Base-by-base conservation (phyloP, 2,888 invertebrate species). In the Amphipoea oculea region DNA sequence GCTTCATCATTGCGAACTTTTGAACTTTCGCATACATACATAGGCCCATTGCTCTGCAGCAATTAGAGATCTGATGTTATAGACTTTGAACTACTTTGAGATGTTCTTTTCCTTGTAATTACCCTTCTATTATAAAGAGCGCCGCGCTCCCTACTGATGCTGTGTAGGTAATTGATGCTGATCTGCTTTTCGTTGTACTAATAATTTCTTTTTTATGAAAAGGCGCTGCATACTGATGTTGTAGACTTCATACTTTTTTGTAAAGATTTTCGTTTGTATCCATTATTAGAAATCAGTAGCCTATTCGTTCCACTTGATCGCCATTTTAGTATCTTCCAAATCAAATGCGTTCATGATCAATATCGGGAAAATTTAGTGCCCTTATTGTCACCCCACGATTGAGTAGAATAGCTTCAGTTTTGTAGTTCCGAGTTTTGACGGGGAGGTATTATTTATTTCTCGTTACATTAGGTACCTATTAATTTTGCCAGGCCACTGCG, bases 1-100 rank as follows among this genome's bases (percentile, higher is more conserved):
- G 54, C 29, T 42, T 76, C 66, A 42, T 76, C 23, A 71, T 65
- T 74, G 54, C 71, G 69, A 74, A 68, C 74, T 71, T 48, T 36
- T 85, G 85, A 81, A 75, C 81, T 81, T 7, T 71, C 63, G 42
- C 76, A 36, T 62, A 63, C 76, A 36, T 62, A 63, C 7, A 63
- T 63, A 36, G 62, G 62, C 29, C 6, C 29, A 36, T 63, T 63
- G 12, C 29, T 63, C 62, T 29, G 62, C 62, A 63, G 29, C 62
- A 17, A 63, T 63, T 3, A 63, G 17, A 6, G 2, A 9, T n/a
- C 60, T 76, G 60, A 40, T 60, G 54, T 4, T 42, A 2, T 51
- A 51, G 4, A 76, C 51, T 63, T 68, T 20, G 51, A 36, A 79
- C 36, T 36, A 23, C 20, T 17, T 42, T 36, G 36, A 23, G 23